phyloP scores from a whole-genome alignment of 2,888 invertebrate genomes.

The Nomada goodeniana region DNA sequence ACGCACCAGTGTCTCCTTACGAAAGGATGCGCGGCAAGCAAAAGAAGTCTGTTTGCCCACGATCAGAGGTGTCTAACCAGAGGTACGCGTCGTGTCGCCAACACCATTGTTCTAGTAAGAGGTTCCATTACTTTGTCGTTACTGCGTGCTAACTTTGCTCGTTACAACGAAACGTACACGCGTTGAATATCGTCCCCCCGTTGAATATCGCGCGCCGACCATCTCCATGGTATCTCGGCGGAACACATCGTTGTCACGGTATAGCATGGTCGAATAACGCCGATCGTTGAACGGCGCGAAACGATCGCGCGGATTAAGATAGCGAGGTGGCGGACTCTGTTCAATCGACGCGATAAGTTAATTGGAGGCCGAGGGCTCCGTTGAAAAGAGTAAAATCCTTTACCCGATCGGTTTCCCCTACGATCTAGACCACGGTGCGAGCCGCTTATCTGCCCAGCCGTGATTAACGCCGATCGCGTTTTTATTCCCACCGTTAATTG shows the following conservation, averaged over 20 bases:
- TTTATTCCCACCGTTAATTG: slow-evolving; percentile 45
- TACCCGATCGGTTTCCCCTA: slow-evolving; percentile 4
- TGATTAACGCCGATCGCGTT: slow-evolving; percentile 46
- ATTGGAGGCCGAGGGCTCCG: slow-evolving; percentile 42
- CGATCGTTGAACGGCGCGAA: slow-evolving; percentile 38
- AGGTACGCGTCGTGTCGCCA: slow-evolving; percentile 65
- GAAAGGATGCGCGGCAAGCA: slow-evolving; percentile 31
- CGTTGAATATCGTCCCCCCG: slow-evolving; percentile 22
- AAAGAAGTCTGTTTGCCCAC: slow-evolving; percentile 66
- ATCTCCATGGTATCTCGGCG: slow-evolving; percentile 1
- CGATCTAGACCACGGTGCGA: slow-evolving; percentile 20
- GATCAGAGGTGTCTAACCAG: slow-evolving; percentile 60
- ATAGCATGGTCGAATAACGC: slow-evolving; percentile 14
- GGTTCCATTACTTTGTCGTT: slow-evolving; percentile 69
- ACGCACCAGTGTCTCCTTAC: slow-evolving; percentile 52
- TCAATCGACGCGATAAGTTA: slow-evolving; percentile 54
- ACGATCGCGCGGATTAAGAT: slow-evolving; percentile 61
- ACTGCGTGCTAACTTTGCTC: slow-evolving; percentile 74
- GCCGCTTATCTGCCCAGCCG: slow-evolving; percentile 27
- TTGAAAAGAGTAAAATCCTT: slow-evolving; percentile 27
- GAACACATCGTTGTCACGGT: not conserved
- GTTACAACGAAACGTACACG: slow-evolving; percentile 74
- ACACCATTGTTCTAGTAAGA: slow-evolving; percentile 75
- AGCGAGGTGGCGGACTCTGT: slow-evolving; percentile 33
- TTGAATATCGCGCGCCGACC: slow-evolving; percentile 37